Base-by-base conservation (phyloP, 2,113 vertebrate species). In the Nerophis lumbriciformis region DNA sequence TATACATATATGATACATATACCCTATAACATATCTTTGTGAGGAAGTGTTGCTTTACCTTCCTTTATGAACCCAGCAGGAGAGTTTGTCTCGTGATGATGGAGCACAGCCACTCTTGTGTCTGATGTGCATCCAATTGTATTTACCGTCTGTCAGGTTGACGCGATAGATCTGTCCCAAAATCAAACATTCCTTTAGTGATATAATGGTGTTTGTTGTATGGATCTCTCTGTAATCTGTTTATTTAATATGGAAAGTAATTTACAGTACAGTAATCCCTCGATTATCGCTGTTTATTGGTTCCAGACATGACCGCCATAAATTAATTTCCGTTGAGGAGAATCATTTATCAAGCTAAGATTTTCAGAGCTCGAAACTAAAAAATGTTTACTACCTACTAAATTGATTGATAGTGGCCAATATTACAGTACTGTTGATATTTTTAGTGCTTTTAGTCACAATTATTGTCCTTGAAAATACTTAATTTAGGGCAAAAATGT, bases 81-180 rank as follows among this genome's bases (percentile, higher is more conserved):
- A 94, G 63, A 96, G 90, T 75, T 98, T 97, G 85, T 98, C 94
- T 78, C 94, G 91, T 59, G 94, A 93, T n/a, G 95, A 95, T 7
- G 96, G 96, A 63, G 93, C 88, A 1, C 88, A 88, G 39, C 93
- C 94, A 39, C 79, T 83, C 81, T 85, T 87, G 58, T 88, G 85
- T 1, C 68, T 78, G 28, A 94, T 83, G 87, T 91, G 95, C 89
- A 85, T 91, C 96, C 96, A 97, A 21, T 72, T 72, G 66, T 92
- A 96, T 68, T 85, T 90, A 69, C 87, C 91, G 47, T 92, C 91
- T 79, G 85, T 89, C 74, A 98, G 90, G 83, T 93, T 88, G 68
- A 96, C 93, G 47, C 88, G 90, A 84, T 94, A 97, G 48, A 95
- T 90, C 96, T 97, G 87, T 73, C 61, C 48, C 53, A 13, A 76